A percentile compares a stretch with the other conserved stretches of the same genome.
Conservation (phyloP, 2,888 invertebrate genomes). For the Drosophila multiciliata region DNA sequence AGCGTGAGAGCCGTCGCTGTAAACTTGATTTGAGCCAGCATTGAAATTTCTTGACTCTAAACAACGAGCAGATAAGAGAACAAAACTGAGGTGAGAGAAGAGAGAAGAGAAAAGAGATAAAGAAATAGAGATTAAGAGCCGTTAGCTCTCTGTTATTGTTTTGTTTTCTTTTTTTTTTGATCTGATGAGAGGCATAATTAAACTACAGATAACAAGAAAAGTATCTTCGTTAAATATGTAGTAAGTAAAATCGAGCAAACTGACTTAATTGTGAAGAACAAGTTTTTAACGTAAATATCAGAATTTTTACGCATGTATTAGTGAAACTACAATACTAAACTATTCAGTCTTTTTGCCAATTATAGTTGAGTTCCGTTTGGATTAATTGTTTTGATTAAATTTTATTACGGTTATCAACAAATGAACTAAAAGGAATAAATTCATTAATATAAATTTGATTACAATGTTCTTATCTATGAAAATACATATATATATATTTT, state of each 20-base stretch:
- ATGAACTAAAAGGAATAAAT: neutral
- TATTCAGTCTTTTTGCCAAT: neutral
- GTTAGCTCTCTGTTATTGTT: constrained; percentile 49
- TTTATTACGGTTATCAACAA: neutral
- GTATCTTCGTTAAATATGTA: neutral
- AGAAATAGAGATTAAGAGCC: neutral
- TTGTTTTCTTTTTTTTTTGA: neutral
- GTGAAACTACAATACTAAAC: neutral
- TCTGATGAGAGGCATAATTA: neutral
- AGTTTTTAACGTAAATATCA: neutral
- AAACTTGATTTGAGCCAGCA: constrained; percentile 48
- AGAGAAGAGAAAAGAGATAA: neutral
- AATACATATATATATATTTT: neutral
- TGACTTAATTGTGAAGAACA: neutral
- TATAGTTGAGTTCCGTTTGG: neutral
- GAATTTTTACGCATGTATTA: neutral
- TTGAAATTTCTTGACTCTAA: neutral
- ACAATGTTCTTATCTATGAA: neutral
- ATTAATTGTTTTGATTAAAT: neutral
- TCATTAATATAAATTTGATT: neutral
- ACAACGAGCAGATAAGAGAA: neutral
- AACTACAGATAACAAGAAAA: constrained; percentile 4
- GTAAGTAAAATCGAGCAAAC: neutral
- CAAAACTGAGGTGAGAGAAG: neutral
- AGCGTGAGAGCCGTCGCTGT: constrained; percentile 15